Evolutionary conservation across 2,797 vertebrate genomes (phyloP), one percentile per base, ranked within the genome.

Genomic region (Peromyscus aztecus): DNA sequence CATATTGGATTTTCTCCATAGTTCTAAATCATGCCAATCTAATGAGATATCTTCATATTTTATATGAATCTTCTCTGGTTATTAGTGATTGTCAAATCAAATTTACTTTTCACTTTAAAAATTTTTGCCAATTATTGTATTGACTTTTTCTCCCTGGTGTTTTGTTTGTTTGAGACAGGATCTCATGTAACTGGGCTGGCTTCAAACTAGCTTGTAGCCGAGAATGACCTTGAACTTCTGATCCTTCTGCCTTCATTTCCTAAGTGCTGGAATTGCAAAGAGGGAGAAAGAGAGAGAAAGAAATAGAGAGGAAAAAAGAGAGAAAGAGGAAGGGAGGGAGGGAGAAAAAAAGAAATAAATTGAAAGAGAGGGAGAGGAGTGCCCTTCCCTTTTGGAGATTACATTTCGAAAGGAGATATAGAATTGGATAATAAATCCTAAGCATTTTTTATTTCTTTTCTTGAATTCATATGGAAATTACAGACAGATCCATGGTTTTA

Each of bases 371-470:
- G 14, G 67, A 34, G 27, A 1, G n/a, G 1, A 61, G 4, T 16
- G 29, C 24, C 2, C 43, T 34, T 17, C 40, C 82, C 4, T 87
- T 43, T 27, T 63, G 57, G n/a, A 80, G 3, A 19, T 43, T 76
- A 52, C 12, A 31, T 92, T 93, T 82, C 73, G 43, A 89, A 89
- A 55, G 29, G 40, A 89, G 43, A 57, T 46, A 52, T 27, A 71
- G 55, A 91, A 67, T 61, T 24, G 34, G 63, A 85, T 75, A 95
- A 77, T 61, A 73, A 86, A 86, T 80, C 11, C 21, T 19, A 71
- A 76, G 27, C 55, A 80, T n/a, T 59, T 95, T 92, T 87, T 75
- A 78, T 75, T 94, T 96, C 37, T 65, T 89, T 21, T 90, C 59
- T 61, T 91, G 86, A 86, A 93, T 69, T 86, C 63, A 4, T 82